phyloP scores from a whole-genome alignment of 1,140 invertebrate genomes.

The Potamilus streckersoni region DNA sequence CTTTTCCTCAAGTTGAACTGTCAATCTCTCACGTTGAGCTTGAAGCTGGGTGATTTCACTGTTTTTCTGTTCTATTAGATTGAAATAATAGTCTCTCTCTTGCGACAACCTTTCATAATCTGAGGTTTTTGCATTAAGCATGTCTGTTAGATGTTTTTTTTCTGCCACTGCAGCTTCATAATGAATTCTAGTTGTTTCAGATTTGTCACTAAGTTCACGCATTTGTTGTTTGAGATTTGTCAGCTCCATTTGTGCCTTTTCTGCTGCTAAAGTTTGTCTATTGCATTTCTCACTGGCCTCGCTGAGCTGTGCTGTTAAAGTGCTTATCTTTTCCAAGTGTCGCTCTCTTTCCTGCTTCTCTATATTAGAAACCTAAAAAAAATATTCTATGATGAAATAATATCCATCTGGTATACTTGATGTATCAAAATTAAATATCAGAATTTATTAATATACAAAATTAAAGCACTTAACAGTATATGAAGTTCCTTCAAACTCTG shows the following conservation, averaged over 20 bases:
- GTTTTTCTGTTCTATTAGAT: slow-evolving; percentile 50
- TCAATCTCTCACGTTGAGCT: slow-evolving; percentile 47
- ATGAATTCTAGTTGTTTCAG: slow-evolving; percentile 37
- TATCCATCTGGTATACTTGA: too few relatives aligned
- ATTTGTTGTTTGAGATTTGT: slow-evolving; percentile 38
- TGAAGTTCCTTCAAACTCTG: too few relatives aligned
- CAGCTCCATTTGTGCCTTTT: slow-evolving; percentile 40
- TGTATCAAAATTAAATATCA: too few relatives aligned
- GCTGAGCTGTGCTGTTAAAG: slow-evolving; percentile 51
- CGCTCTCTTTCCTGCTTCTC: slow-evolving; percentile 55
- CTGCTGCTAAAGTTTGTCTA: slow-evolving; percentile 42
- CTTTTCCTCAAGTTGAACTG: slow-evolving; percentile 59
- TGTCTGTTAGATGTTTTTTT: slow-evolving; percentile 43
- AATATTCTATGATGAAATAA: too few relatives aligned
- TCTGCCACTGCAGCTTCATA: slow-evolving; percentile 37
- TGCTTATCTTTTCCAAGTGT: slow-evolving; percentile 52
- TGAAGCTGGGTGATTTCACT: slow-evolving; percentile 48
- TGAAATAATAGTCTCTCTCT: slow-evolving; percentile 56
- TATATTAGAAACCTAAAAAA: slow-evolving; percentile 45
- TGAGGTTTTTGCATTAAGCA: slow-evolving; percentile 46
- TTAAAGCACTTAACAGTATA: too few relatives aligned
- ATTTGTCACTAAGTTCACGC: slow-evolving; percentile 35
- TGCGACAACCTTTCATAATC: slow-evolving; percentile 50
- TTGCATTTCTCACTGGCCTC: slow-evolving; percentile 52
- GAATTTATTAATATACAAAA: too few relatives aligned